Evolutionary conservation across 2,113 vertebrate genomes (phyloP).

Genomic region (Marcusenius ussheri): DNA sequence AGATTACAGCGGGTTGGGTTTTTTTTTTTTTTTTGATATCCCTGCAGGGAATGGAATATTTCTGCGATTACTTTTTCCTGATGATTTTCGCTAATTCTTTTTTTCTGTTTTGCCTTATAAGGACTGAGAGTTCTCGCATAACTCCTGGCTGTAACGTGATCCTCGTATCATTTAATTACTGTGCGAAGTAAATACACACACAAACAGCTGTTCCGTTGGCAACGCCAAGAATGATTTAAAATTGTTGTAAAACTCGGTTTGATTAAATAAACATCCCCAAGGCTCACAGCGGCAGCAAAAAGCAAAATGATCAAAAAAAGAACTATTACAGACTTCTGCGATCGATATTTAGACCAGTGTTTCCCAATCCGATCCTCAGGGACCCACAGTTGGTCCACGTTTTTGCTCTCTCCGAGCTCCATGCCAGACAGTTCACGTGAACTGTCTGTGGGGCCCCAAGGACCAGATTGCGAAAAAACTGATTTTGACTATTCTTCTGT

Average conservation of each 20-base stretch:
- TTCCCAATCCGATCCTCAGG: not conserved
- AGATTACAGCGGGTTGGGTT: slow-evolving; percentile 43
- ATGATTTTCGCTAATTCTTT: slow-evolving; percentile 24
- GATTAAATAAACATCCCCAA: not conserved
- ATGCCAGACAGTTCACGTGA: no score
- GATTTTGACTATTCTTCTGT: not conserved
- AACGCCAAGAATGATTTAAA: not conserved
- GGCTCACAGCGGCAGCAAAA: not conserved
- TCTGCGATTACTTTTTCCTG: slow-evolving; percentile 35
- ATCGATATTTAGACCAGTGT: not conserved
- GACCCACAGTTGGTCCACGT: not conserved
- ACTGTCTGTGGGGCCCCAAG: not conserved
- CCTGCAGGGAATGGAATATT: not conserved
- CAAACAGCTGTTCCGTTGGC: not conserved
- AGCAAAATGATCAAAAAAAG: not conserved
- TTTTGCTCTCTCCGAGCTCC: not conserved
- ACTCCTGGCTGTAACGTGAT: not conserved
- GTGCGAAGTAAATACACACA: not conserved
- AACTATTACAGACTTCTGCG: not conserved
- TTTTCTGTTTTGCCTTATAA: not conserved
- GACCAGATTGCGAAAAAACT: not conserved
- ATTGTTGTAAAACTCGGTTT: not conserved
- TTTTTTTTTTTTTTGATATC: not conserved
- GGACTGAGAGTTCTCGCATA: not conserved
- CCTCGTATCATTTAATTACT: not conserved